Base-by-base conservation (phyloP, 2,888 invertebrate genomes). In the Chaetogeoica ovagalla region DNA sequence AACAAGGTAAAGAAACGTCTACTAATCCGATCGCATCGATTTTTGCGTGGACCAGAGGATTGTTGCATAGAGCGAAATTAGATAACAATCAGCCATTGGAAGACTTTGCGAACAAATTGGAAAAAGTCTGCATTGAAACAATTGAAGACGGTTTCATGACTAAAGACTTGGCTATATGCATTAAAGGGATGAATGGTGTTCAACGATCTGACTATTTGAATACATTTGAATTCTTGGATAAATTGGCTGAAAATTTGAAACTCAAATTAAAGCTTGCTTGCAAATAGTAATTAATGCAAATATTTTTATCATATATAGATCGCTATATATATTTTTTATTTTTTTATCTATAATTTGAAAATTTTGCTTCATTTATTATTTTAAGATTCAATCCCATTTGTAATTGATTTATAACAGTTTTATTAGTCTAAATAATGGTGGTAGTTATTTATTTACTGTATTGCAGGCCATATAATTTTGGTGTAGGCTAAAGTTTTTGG, bases 21-120 rank as follows among this genome's bases (percentile, higher is more conserved):
- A 99, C 98, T 72, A 99, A 99, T 87, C 96, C 98, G 0, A 98
- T 99, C 85, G 98, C 98, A 37, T 98, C 98, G 0, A 98, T 99
- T 85, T 99, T 97, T 87, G 99, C 99, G 2, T 99, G 99, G 99
- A 96, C 97, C 0, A 90, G 92, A 84, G 99, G 98, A 69, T 89
- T 98, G 7, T 87, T 94, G 74, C 98, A 99, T 86, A 91, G 98
- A 82, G 98, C 98, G 81, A 95, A 96, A 85, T 88, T 99, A 83
- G 98, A 99, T 86, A 89, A 91, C 84, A 99, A 99, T 85, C 85
- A 87, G 11, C 89, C 89, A 71, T 89, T 98, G 69, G 89, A 90
- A 83, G 89, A 90, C 81, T 99, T 98, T 86, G 93, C 96, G n/a
- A 90, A 92, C 84, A 91, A 91, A 39, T 88, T 99, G 77, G 98